These are phyloP conservation scores for Xyliphius kryptos DNA, from an alignment of 2,113 vertebrate species.

Conservation along the genomic window DNA sequence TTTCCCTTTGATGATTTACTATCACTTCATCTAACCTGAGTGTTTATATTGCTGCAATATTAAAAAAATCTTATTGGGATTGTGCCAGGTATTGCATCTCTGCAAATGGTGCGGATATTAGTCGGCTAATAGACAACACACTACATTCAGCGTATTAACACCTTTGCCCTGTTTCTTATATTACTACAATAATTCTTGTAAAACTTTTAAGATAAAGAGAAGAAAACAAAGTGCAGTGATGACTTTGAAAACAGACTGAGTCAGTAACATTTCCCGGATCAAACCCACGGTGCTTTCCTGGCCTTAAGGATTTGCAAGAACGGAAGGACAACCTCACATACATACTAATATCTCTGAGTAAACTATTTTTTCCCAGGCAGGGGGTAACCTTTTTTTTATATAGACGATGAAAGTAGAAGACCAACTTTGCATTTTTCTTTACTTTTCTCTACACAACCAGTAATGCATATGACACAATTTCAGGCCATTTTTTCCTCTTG, in stretches of 20 bases:
- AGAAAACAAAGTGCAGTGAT: conserved; percentile 29
- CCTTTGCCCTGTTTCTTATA: conserved; percentile 5
- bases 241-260: conserved; percentile 40
- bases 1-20: too few relatives aligned
- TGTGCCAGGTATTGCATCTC: too few relatives aligned
- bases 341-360: conserved; percentile 40
- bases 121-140: too few relatives aligned
- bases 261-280: conserved; percentile 38
- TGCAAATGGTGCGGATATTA: too few relatives aligned
- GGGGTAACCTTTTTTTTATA: conserved; percentile 1
- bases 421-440: conserved; percentile 17
- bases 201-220: conserved; percentile 33
- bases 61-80: too few relatives aligned
- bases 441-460: conserved; percentile 20
- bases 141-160: conserved; percentile 9
- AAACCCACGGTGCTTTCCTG: conserved; percentile 41
- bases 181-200: background rate
- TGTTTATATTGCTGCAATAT: too few relatives aligned
- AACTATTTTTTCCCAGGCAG: conserved; percentile 25
- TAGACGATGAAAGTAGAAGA: conserved; percentile 30
- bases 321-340: conserved; percentile 17
- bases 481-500: conserved; percentile 20
- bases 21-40: too few relatives aligned
- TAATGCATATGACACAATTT: conserved; percentile 43
- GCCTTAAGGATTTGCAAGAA: conserved; percentile 33